phyloP scores from a whole-genome alignment of 2,797 vertebrate genomes.

The Sphenodon punctatus region DNA sequence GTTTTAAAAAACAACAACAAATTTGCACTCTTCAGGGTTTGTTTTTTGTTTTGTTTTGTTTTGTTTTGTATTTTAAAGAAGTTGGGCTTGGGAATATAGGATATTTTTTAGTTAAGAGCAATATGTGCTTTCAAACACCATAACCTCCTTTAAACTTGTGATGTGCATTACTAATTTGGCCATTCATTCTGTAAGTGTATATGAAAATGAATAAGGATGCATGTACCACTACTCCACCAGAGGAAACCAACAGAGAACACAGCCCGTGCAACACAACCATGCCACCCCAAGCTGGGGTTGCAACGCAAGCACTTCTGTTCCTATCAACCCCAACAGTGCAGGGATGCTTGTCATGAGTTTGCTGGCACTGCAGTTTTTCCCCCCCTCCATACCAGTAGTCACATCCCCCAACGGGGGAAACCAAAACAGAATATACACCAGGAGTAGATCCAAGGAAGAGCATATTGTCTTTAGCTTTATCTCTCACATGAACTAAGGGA shows the following conservation, averaged over 20 bases:
- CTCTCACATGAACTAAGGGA: not conserved
- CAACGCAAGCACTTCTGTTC: no score
- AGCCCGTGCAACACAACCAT: no score
- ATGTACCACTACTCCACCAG: no score
- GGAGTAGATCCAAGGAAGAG: not conserved
- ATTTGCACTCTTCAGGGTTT: accelerated
- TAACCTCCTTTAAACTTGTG: not conserved
- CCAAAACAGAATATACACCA: no score
- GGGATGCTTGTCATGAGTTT: no score
- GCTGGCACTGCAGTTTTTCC: no score
- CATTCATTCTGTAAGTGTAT: not conserved
- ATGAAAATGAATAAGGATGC: accelerated
- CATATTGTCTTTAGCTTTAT: not conserved
- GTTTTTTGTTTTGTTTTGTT: not conserved
- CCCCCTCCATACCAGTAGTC: no score
- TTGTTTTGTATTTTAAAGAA: no score
- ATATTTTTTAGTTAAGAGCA: not conserved
- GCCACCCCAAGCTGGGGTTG: no score
- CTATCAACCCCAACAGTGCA: no score
- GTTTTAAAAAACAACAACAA: not conserved
- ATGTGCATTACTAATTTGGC: not conserved
- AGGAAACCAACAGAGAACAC: no score
- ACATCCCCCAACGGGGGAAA: no score
- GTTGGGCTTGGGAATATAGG: not conserved
- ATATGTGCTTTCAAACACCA: not conserved